Percentiles rank a stretch among this genome's conserved stretches.
phyloP scores from a whole-genome alignment of 2,113 vertebrate genomes.

The Felis catus region F.catus_Fca126_mat1.0 CM031415.1:92034001-92034500 shows the following conservation, averaged over 20 bases:
- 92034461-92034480: not conserved
- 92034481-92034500: not conserved
- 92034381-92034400: not conserved
- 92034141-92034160: not conserved
- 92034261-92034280: not conserved
- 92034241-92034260: not conserved
- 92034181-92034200: not conserved
- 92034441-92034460: not conserved
- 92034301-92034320: not conserved
- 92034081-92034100: not conserved
- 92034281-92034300: not conserved
- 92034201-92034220: not conserved
- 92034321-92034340: not conserved
- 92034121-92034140: not conserved
- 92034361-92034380: not conserved
- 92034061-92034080: not conserved
- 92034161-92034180: not conserved
- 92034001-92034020: not conserved
- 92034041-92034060: not conserved
- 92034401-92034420: not conserved
- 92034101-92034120: not conserved
- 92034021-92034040: not conserved
- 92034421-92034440: not conserved
- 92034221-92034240: not conserved
- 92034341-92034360: not conserved